Conservation (phyloP, 2,797 vertebrate genomes). For the Eptatretus atami region DNA sequence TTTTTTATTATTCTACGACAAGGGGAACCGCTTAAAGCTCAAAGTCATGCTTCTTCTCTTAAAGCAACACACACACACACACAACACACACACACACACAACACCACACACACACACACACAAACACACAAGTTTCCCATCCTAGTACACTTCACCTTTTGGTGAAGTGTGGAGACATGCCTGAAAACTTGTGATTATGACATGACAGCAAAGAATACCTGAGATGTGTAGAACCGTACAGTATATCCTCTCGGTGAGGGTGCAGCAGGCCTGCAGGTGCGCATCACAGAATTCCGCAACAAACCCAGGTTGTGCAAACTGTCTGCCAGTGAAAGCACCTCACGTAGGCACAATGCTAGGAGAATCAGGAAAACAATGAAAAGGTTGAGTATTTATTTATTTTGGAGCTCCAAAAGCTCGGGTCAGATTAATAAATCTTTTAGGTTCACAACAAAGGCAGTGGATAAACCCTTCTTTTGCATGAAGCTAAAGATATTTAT, state of each 20-base stretch:
- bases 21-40: too few relatives aligned
- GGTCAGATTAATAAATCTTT: too few relatives aligned
- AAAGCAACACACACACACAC: background rate
- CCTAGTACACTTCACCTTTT: background rate
- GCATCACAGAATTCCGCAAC: slow-evolving; percentile 56
- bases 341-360: slow-evolving; percentile 76
- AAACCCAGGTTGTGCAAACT: slow-evolving; percentile 83
- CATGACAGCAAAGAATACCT: slow-evolving; percentile 21
- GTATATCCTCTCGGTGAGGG: slow-evolving; percentile 72
- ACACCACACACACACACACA: background rate
- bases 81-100: background rate
- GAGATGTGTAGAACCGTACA: slow-evolving; percentile 58
- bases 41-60: too few relatives aligned
- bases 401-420: too few relatives aligned
- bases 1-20: too few relatives aligned
- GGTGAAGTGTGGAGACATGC: background rate
- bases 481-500: too few relatives aligned
- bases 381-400: too few relatives aligned
- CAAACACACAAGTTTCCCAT: background rate
- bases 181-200: too few relatives aligned
- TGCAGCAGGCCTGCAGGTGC: slow-evolving; percentile 70
- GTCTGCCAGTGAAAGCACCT: slow-evolving; percentile 63
- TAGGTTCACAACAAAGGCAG: too few relatives aligned
- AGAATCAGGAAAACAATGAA: too few relatives aligned
- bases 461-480: too few relatives aligned